These are phyloP conservation scores for Enteromius mattozi DNA, from an alignment of 2,797 vertebrate genomes.

Conservation along the genomic window DNA sequence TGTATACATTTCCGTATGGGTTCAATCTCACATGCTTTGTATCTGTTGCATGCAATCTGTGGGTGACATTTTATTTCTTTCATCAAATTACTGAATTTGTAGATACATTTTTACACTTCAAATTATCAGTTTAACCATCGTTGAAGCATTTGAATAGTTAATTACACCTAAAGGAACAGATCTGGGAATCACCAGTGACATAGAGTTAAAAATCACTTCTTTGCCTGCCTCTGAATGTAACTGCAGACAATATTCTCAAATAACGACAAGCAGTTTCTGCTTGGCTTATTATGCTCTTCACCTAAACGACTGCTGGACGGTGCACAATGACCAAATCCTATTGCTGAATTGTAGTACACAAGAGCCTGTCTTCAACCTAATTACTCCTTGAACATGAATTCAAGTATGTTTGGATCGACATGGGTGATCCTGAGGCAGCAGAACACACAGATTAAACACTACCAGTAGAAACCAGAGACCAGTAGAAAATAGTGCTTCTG, in stretches of 20 bases:
- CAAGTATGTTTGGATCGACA: constrained; percentile 83
- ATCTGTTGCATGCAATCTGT: neutral
- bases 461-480: constrained; percentile 15
- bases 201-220: neutral
- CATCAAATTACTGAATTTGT: neutral
- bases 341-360: constrained; percentile 81
- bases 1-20: neutral
- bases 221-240: constrained; percentile 53
- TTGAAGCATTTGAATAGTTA: neutral
- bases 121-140: neutral
- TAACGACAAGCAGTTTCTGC: constrained; percentile 76
- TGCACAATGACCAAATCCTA: constrained; percentile 82
- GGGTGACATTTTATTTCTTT: neutral
- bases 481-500: constrained; percentile 1
- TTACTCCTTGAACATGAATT: constrained; percentile 88
- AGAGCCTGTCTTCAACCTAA: constrained; percentile 87
- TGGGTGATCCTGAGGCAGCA: constrained; percentile 54
- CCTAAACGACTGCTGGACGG: constrained; percentile 80
- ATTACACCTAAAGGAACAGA: neutral
- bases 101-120: neutral
- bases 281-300: constrained; percentile 78
- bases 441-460: constrained; percentile 31
- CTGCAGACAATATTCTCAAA: constrained; percentile 49
- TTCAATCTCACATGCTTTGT: neutral
- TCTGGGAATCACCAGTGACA: neutral